Evolutionary conservation across 2,888 invertebrate species (phyloP).

Genomic region (Sipunculus nudus): DNA sequence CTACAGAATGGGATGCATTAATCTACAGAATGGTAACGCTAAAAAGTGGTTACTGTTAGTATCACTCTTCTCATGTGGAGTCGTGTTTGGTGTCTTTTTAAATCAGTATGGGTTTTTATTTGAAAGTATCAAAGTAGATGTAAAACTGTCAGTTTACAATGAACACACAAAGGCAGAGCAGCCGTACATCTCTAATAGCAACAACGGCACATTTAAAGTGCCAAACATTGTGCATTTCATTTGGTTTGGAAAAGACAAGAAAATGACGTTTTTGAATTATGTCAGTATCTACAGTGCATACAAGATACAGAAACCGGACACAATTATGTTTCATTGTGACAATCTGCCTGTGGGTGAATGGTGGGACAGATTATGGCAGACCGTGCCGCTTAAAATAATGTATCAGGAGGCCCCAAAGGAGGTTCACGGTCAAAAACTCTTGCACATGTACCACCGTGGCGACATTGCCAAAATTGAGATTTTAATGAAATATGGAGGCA

Average conservation of each 20-base stretch:
- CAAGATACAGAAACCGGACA: slow-evolving; percentile 34
- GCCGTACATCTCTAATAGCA: too few species aligned
- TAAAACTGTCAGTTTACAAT: slow-evolving; percentile 17
- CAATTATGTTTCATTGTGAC: slow-evolving; percentile 37
- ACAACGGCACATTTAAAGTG: slow-evolving; percentile 16
- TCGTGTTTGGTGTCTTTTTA: slow-evolving; percentile 22
- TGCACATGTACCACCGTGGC: slow-evolving; percentile 29
- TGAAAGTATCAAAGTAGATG: slow-evolving; percentile 26
- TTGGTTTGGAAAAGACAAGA: slow-evolving; percentile 28
- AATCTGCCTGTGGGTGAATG: slow-evolving; percentile 35
- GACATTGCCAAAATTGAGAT: slow-evolving; percentile 39
- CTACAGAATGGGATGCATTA: too few species aligned
- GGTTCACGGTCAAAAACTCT: slow-evolving; percentile 20
- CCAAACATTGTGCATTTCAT: slow-evolving; percentile 43
- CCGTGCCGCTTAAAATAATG: slow-evolving; percentile 25
- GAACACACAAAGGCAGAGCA: too few species aligned
- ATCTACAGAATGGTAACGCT: too few species aligned
- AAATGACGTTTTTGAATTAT: slow-evolving; percentile 35
- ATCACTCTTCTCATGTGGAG: too few species aligned
- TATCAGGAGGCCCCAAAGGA: slow-evolving; percentile 18
- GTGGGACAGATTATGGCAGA: slow-evolving; percentile 32
- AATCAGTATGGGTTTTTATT: slow-evolving; percentile 35
- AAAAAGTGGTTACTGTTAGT: too few species aligned
- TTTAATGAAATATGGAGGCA: slow-evolving; percentile 38
- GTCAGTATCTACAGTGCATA: slow-evolving; percentile 39